Conservation (phyloP, 1,140 invertebrate species). For the Streblospio benedicti region DNA sequence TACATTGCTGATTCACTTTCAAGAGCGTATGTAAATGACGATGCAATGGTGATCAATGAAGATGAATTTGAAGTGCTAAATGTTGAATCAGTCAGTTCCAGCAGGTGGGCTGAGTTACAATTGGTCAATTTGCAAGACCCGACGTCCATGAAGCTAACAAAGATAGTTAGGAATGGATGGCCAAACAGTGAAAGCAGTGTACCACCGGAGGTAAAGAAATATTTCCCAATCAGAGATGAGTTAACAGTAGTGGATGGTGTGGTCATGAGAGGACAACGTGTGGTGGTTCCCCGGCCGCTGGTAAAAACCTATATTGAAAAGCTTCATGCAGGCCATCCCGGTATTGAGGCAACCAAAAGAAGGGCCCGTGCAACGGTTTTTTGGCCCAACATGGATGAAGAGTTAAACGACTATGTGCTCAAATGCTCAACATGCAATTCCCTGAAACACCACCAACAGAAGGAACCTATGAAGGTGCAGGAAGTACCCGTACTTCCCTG, state of each 20-base stretch:
- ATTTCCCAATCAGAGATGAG: conserved; percentile 22
- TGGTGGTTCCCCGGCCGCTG: conserved; percentile 25
- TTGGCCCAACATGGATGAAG: neutral
- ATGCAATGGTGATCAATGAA: too few species aligned
- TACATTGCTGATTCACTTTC: too few species aligned
- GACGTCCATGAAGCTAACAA: too few species aligned
- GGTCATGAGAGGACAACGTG: conserved; percentile 19
- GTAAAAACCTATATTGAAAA: too few species aligned
- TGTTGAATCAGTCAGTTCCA: too few species aligned
- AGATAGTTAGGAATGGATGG: too few species aligned
- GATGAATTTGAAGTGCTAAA: too few species aligned
- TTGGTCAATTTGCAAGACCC: too few species aligned
- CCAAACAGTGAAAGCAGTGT: too few species aligned
- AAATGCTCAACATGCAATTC: neutral
- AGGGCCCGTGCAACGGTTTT: neutral
- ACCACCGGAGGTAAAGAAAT: neutral
- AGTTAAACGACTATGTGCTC: neutral
- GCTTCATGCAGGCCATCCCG: neutral
- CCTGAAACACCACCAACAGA: neutral
- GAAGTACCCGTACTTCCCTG: neutral
- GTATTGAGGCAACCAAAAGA: neutral
- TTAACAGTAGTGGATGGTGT: conserved; percentile 16
- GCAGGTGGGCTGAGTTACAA: too few species aligned
- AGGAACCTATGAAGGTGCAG: neutral
- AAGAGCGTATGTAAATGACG: too few species aligned